Evolutionary conservation across 2,797 vertebrate species (phyloP).

Genomic region (Epinephelus awoara): DNA sequence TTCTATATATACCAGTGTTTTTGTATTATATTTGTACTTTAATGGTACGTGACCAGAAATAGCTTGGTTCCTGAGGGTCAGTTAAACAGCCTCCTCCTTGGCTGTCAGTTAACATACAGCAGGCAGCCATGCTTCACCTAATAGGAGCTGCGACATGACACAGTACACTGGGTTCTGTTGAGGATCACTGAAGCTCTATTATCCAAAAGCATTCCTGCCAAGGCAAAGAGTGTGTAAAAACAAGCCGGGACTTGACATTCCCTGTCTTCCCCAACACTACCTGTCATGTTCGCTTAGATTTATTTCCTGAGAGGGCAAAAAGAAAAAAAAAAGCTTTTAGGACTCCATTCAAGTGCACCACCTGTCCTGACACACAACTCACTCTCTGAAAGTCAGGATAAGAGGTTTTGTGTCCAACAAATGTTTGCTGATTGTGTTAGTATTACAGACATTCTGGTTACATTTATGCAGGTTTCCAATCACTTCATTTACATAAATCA

Average conservation of each 20-base stretch:
- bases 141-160: slow-evolving; percentile 50
- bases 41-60: slow-evolving; percentile 38
- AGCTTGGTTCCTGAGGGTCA: neutral
- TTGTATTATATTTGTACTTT: slow-evolving; percentile 11
- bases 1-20: slow-evolving; percentile 11
- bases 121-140: slow-evolving; percentile 47
- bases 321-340: slow-evolving; percentile 6
- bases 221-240: slow-evolving; percentile 48
- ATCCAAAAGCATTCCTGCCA: slow-evolving; percentile 55
- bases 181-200: slow-evolving; percentile 48
- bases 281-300: slow-evolving; percentile 48
- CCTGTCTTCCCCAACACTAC: slow-evolving; percentile 25
- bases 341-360: slow-evolving; percentile 16
- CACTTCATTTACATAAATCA: neutral
- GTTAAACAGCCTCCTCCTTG: slow-evolving; percentile 4
- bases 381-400: neutral
- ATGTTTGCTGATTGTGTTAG: neutral
- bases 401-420: neutral
- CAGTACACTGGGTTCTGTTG: slow-evolving; percentile 39
- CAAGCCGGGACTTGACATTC: slow-evolving; percentile 41
- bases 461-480: neutral
- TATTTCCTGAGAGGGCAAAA: slow-evolving; percentile 14
- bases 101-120: slow-evolving; percentile 55
- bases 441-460: neutral
- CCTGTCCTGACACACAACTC: slow-evolving; percentile 19